Evolutionary conservation across 2,113 vertebrate genomes (phyloP), one percentile per base, ranked within the genome.

Genomic region (Todiramphus chloris): DNA sequence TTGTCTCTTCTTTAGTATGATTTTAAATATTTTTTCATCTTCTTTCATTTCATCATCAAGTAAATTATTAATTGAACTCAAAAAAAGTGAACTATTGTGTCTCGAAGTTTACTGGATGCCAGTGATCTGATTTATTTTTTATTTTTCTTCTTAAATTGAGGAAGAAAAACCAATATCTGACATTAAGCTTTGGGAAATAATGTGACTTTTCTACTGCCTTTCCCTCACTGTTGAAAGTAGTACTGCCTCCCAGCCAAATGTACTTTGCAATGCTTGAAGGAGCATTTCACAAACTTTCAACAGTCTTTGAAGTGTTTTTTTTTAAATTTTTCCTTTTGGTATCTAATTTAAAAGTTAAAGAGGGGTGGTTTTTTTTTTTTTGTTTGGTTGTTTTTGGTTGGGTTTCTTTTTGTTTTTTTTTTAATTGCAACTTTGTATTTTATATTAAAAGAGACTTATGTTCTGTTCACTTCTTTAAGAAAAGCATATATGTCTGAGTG

Each of bases 11-110:
- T 70, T 92, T 60, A 37, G 50, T 94, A 86, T 94, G 80, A 81
- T 95, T 96, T 94, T 31, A 76, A 95, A 91, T 93, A 64, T 56
- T 28, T 75, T 95, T 79, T 85, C 82, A 92, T 94, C 39, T 89
- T 88, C 4, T n/a, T 89, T 88, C 4, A 44, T 83, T 90, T 88
- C 87, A 84, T 96, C 84, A 94, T 83, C 56, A 76, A 91, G 35
- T 72, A 64, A 78, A 10, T 86, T 90, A 90, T 81, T 90, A 89
- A 80, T 67, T 55, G 15, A 50, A 51, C 24, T 51, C 50, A 51
- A 25, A 20, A 46, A 46, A 46, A 51, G 20, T 25, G 20, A 51
- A 51, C 24, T 14, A 12, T 51, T 25, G 24, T 24, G 50, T 51
- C 50, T 25, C 25, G 41, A 33, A 43, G 50, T 96, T 96, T 95